Evolutionary conservation across 1,140 invertebrate species (phyloP).

Genomic region (Odontomachus brunneus): DNA sequence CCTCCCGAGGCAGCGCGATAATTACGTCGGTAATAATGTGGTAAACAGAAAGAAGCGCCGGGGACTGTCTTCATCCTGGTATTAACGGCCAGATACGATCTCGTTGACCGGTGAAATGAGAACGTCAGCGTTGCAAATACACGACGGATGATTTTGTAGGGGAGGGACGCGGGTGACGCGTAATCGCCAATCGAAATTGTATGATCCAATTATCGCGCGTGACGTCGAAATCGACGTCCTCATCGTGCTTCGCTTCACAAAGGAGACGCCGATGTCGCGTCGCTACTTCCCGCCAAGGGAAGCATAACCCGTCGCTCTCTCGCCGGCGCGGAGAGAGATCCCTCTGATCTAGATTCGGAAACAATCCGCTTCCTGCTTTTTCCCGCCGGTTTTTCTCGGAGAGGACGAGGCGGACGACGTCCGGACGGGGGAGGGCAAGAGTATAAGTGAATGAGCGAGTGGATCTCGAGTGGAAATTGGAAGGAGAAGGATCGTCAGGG

Average conservation of each 20-base stretch:
- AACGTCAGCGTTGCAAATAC: neutral
- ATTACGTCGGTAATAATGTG: constrained; percentile 72
- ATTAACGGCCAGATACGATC: constrained; percentile 43
- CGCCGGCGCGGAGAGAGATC: neutral
- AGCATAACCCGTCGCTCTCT: neutral
- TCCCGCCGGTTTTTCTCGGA: constrained; percentile 26
- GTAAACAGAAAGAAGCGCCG: constrained; percentile 69
- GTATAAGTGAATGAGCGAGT: constrained; percentile 72
- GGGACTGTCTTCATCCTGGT: constrained; percentile 56
- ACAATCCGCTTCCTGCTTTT: constrained; percentile 60
- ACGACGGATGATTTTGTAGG: neutral
- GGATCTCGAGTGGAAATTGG: constrained; percentile 74
- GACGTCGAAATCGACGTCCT: neutral
- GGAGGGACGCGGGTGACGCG: neutral
- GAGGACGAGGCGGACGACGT: constrained; percentile 17
- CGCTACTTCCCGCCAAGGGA: neutral
- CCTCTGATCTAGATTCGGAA: constrained; percentile 30
- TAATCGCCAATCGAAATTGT: constrained; percentile 32
- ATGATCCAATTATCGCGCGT: constrained; percentile 39
- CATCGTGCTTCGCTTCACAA: neutral
- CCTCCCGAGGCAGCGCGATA: constrained; percentile 72
- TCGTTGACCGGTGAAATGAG: constrained; percentile 61
- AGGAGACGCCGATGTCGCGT: neutral
- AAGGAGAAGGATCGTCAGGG: constrained; percentile 80
- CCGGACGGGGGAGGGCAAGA: constrained; percentile 63